phyloP scores from a whole-genome alignment of 2,888 invertebrate genomes.

The Pristionchus maxplancki region DNA sequence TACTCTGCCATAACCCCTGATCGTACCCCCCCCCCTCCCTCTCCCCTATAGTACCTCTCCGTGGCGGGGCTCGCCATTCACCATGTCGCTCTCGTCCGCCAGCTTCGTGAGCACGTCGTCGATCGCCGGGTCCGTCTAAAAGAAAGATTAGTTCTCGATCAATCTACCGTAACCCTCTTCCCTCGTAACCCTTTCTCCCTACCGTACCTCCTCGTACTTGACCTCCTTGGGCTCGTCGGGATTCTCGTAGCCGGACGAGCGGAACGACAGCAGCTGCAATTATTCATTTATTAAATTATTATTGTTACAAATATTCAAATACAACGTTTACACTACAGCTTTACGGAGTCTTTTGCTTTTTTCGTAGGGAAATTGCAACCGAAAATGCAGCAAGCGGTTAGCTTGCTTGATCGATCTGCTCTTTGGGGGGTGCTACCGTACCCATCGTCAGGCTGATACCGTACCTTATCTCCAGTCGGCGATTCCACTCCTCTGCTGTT shows the following conservation, averaged over 20 bases:
- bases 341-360: neutral
- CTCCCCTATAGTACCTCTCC: neutral
- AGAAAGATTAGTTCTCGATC: neutral
- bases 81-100: conserved; percentile 44
- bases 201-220: conserved; percentile 51
- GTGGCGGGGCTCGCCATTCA: neutral
- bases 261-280: conserved; percentile 50
- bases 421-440: neutral
- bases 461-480: conserved; percentile 46
- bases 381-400: neutral
- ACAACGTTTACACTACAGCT: neutral
- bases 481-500: conserved; percentile 21
- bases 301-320: neutral
- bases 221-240: conserved; percentile 49
- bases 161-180: neutral
- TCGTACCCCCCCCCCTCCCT: neutral
- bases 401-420: neutral
- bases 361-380: neutral
- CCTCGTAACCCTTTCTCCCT: neutral
- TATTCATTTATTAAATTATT: neutral
- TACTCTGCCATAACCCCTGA: neutral
- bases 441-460: neutral
- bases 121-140: conserved; percentile 46
- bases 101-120: conserved; percentile 29
- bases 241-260: conserved; percentile 50